Evolutionary conservation across 2,888 invertebrate genomes (phyloP), one percentile per base, ranked within the genome.

Genomic region (Acrobasis repandana): DNA sequence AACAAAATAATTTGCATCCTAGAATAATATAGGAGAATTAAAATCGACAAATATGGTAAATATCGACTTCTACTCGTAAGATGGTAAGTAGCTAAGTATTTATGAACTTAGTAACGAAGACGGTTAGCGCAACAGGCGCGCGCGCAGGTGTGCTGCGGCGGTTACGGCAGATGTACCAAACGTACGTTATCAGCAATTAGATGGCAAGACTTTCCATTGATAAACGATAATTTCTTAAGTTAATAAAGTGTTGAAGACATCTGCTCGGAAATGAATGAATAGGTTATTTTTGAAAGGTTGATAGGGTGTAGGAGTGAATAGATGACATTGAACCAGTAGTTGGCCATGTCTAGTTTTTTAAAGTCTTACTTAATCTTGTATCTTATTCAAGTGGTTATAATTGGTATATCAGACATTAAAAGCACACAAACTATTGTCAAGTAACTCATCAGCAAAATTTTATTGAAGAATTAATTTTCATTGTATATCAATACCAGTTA

Each of bases 81-180:
- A 38, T 38, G 14, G 38, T 11, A 38, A 14, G 11, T 38, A 38
- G 38, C 46, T 20, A 28, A 43, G 43, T 8, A 16, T 51, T 28
- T 11, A 51, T 51, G 51, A 38, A 43, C 11, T 20, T 51, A 43
- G 51, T 20, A 50, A 33, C 28, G 9, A 33, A 51, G 59, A 59
- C 59, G 59, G 59, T 59, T 59, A 33, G 47, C 18, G 36, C 38
- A 54, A 58, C 48, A 47, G 61, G 61, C 50, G 43, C 57, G 43
- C 57, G 64, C 52, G 71, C 73, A 72, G 71, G 71, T 72, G 71
- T 48, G 62, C 56, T 65, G 51, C 61, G 67, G 56, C 65, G 60
- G 66, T 64, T 65, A 38, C 51, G 51, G 28, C 59, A 43, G 59
- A 38, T 51, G 59, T 38, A 43, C 16, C 46, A 46, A 43, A 52